These are phyloP conservation scores for Peribatodes rhomboidaria DNA, from an alignment of 2,888 invertebrate genomes.

Conservation along the genomic window DNA sequence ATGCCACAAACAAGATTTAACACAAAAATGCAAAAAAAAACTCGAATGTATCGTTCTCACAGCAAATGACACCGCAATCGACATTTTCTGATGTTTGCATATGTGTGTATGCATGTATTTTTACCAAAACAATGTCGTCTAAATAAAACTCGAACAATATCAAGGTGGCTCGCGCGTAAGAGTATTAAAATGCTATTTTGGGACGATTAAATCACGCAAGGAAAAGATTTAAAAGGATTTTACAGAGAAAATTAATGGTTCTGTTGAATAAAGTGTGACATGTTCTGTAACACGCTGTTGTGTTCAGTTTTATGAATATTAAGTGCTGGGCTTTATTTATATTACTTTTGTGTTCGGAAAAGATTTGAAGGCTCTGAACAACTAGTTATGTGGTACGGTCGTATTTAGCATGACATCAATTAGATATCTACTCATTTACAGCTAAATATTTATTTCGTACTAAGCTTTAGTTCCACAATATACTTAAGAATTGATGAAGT, in stretches of 20 bases:
- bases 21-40: conserved; percentile 21
- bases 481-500: too few species aligned
- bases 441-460: too few species aligned
- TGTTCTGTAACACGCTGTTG: conserved; percentile 11
- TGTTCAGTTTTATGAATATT: conserved; percentile 8
- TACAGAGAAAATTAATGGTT: conserved; percentile 17
- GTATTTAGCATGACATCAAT: too few species aligned
- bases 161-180: conserved; percentile 11
- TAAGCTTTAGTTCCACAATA: too few species aligned
- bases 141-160: conserved; percentile 21
- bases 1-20: conserved; percentile 8
- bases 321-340: background rate
- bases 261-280: conserved; percentile 19
- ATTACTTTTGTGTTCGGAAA: background rate
- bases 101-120: conserved; percentile 23
- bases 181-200: conserved; percentile 17
- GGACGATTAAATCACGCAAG: conserved; percentile 12
- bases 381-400: too few species aligned
- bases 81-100: conserved; percentile 5
- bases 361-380: too few species aligned
- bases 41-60: conserved; percentile 8
- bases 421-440: too few species aligned
- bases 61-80: conserved; percentile 12
- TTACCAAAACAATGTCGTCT: conserved; percentile 22
- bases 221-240: conserved; percentile 30